Percentiles rank a stretch among this genome's conserved stretches.
Conservation (phyloP, 2,888 invertebrate genomes). For the Dryadula phaetusa region DNA sequence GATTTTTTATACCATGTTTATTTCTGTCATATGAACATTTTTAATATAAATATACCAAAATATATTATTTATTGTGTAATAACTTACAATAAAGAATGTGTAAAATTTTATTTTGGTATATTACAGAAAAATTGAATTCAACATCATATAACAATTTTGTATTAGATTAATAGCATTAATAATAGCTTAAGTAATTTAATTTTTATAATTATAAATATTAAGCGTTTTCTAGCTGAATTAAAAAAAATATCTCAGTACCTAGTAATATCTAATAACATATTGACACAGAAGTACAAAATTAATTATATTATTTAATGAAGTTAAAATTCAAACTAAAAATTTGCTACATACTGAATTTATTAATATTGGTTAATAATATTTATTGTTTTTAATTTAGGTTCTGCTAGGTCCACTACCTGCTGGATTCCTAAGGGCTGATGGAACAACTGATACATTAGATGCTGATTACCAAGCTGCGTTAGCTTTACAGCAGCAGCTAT, state of each 20-base stretch:
- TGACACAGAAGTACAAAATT: no score
- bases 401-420: conserved; percentile 91
- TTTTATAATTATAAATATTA: no score
- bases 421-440: conserved; percentile 88
- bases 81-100: not conserved
- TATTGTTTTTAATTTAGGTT: conserved; percentile 77
- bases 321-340: no score
- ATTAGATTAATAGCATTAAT: no score
- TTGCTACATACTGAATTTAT: no score
- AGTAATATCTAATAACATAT: no score
- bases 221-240: no score
- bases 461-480: conserved; percentile 91
- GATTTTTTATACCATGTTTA: not conserved
- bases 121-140: not conserved
- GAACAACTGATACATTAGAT: conserved; percentile 88
- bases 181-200: no score
- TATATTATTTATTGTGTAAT: not conserved
- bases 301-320: no score
- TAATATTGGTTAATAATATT: no score
- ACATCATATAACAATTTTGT: no score
- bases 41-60: not conserved
- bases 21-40: not conserved
- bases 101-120: not conserved
- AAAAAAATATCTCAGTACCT: no score
- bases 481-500: conserved; percentile 87